phyloP scores from a whole-genome alignment of 2,888 invertebrate species.

The Cantharis rustica region DNA sequence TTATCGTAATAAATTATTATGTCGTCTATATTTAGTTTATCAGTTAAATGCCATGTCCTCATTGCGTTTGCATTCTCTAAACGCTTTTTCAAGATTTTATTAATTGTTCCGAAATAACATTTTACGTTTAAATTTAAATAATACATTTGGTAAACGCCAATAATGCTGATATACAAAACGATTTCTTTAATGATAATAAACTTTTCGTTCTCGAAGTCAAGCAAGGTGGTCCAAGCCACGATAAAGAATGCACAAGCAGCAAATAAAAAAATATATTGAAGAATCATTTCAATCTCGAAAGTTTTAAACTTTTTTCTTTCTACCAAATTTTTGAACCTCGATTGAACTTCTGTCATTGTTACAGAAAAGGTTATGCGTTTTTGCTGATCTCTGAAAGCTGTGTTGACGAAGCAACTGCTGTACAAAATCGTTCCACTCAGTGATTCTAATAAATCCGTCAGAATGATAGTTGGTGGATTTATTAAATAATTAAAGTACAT shows the following conservation, averaged over 20 bases:
- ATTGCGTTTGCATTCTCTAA: neutral
- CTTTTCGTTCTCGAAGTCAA: neutral
- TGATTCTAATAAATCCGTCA: neutral
- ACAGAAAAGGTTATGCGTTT: neutral
- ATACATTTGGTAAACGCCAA: neutral
- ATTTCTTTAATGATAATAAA: neutral
- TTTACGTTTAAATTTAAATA: neutral
- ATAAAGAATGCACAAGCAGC: neutral
- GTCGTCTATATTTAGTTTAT: neutral
- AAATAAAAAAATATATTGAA: neutral
- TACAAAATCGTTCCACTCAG: neutral
- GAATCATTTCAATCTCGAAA: neutral
- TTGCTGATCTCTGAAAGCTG: neutral
- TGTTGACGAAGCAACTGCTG: neutral
- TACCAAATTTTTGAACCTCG: neutral
- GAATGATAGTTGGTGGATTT: neutral
- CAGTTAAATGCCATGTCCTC: neutral
- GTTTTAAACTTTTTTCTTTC: neutral
- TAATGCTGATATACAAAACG: neutral
- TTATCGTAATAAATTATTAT: constrained; percentile 25
- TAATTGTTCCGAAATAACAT: neutral
- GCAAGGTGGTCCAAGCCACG: neutral
- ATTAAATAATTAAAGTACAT: neutral
- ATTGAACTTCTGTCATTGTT: neutral
- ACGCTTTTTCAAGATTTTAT: neutral